Percentiles rank a stretch among this genome's conserved stretches.
Evolutionary conservation across 2,797 vertebrate genomes (phyloP).

Genomic region (Clarias pachynema): DNA sequence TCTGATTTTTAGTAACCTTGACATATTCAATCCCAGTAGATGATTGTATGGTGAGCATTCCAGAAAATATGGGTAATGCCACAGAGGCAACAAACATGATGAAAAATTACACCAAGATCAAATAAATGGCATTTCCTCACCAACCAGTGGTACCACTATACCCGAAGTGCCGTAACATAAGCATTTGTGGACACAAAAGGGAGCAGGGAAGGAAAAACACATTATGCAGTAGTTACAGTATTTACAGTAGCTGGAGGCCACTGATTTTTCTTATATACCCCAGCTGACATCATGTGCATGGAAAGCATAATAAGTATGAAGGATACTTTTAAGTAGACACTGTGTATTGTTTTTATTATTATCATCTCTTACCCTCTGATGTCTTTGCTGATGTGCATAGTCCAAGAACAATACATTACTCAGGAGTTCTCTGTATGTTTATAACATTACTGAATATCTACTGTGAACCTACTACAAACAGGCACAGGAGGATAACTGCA

Average conservation of each 20-base stretch:
- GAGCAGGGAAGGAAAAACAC: neutral
- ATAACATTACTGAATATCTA: neutral
- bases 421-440: neutral
- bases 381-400: neutral
- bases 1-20: slow-evolving; percentile 54
- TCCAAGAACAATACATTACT: neutral
- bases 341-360: neutral
- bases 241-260: neutral
- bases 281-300: neutral
- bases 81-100: neutral
- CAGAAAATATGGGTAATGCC: neutral
- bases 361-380: neutral
- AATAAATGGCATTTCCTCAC: neutral
- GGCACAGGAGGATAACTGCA: neutral
- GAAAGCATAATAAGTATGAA: neutral
- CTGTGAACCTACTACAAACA: neutral
- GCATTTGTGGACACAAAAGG: slow-evolving; percentile 7
- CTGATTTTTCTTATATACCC: neutral
- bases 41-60: slow-evolving; percentile 7
- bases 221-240: neutral
- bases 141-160: neutral
- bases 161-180: neutral
- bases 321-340: neutral
- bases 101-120: neutral
- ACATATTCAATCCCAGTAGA: slow-evolving; percentile 39